Conservation (phyloP, 2,797 vertebrate genomes). For the Leptatherina wallacei region DNA sequence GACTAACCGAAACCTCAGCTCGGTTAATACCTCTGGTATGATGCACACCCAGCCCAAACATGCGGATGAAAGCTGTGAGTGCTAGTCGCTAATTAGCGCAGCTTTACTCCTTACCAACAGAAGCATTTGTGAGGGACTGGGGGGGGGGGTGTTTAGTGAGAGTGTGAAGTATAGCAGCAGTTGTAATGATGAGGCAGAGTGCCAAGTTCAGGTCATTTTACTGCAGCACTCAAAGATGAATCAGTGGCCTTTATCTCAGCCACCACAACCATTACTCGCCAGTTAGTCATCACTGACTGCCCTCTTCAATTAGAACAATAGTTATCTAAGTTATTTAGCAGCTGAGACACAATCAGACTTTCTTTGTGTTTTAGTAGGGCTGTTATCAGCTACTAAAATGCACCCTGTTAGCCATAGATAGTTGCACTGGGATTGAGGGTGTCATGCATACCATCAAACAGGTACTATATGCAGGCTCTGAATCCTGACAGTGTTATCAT, state of each 20-base stretch:
- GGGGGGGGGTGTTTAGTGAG: too few relatives aligned
- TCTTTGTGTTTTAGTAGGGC: conserved; percentile 22
- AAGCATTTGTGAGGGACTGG: conserved; percentile 37
- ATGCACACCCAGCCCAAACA: conserved; percentile 56
- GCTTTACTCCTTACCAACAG: conserved; percentile 45
- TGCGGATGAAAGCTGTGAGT: conserved; percentile 62
- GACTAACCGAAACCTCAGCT: conserved; percentile 72
- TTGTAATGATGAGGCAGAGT: conserved; percentile 36
- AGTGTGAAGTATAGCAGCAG: too few relatives aligned
- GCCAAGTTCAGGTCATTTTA: conserved; percentile 62
- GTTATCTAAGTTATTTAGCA: conserved; percentile 41
- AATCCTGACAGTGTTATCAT: conserved; percentile 11
- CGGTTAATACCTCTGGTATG: conserved; percentile 71
- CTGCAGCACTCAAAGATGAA: conserved; percentile 47
- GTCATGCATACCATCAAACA: conserved; percentile 22
- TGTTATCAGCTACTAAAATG: conserved; percentile 20
- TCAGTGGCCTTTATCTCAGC: conserved; percentile 53
- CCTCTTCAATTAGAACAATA: conserved; percentile 29
- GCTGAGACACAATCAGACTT: conserved; percentile 36
- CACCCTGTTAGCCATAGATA: conserved; percentile 10
- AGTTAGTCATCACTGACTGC: conserved; percentile 47
- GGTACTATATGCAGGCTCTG: conserved; percentile 7
- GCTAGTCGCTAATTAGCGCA: conserved; percentile 73
- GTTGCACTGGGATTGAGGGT: background rate
- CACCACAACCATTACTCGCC: conserved; percentile 41